Percentiles rank a stretch among this genome's conserved stretches.
Evolutionary conservation across 64 coral and sea anemone species (phyloP).

Genomic region (Cladopsammia gracilis): DNA sequence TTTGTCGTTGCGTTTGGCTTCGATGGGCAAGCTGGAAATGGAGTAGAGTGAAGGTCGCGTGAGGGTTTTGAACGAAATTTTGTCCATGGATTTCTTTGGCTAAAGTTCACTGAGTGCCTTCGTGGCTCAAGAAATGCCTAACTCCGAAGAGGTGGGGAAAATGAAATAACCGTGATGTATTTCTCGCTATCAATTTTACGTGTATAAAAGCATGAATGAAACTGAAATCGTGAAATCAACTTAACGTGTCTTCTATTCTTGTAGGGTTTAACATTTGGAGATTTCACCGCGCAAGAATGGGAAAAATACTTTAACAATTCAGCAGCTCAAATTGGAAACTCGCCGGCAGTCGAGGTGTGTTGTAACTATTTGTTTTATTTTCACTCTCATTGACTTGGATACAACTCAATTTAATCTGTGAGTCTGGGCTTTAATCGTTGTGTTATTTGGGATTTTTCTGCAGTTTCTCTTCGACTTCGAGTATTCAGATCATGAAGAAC

Average conservation of each 20-base stretch:
- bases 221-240: too few species aligned
- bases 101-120: not conserved
- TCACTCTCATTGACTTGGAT: not conserved
- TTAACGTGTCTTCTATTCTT: not conserved
- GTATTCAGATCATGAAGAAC: conserved; percentile 82
- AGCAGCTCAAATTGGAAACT: conserved; percentile 44
- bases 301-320: conserved; percentile 75
- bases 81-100: not conserved
- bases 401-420: conserved; percentile 1
- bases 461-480: conserved; percentile 87
- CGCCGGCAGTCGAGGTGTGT: conserved; percentile 86
- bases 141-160: conserved; percentile 29
- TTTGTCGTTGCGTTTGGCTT: not conserved
- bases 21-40: not conserved
- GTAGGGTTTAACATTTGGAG: conserved; percentile 83
- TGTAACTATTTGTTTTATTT: not conserved
- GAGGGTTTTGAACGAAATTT: not conserved
- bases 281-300: conserved; percentile 90
- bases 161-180: not conserved
- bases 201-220: too few species aligned
- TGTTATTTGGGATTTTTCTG: not conserved
- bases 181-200: not conserved
- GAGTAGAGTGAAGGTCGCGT: not conserved
- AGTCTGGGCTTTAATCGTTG: not conserved
- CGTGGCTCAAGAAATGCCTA: conserved; percentile 44